phyloP scores from a whole-genome alignment of 2,113 vertebrate genomes.

The Bos taurus region DNA sequence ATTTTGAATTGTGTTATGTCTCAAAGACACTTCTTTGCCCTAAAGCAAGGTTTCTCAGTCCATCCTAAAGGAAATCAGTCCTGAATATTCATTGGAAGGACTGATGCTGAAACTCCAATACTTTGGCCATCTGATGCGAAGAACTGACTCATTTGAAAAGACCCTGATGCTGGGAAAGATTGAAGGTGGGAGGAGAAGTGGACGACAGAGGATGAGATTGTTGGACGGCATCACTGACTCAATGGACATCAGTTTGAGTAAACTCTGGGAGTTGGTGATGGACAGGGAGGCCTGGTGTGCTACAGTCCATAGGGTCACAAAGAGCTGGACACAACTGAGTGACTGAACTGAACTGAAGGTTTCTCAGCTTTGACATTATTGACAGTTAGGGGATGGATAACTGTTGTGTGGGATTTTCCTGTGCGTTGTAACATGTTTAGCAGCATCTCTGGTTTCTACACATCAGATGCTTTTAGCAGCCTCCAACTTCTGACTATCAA shows the following conservation, averaged over 20 bases:
- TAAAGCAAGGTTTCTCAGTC: not conserved
- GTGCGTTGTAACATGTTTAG: not conserved
- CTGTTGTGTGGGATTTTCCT: not conserved
- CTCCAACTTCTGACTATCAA: not conserved
- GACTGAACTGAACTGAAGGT: not conserved
- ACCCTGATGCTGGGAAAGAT: not conserved
- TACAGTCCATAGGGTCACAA: not conserved
- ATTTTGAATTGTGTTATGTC: constrained; percentile 11
- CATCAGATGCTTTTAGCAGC: not conserved
- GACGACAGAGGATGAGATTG: not conserved
- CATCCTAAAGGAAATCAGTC: not conserved
- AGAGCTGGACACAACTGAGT: not conserved
- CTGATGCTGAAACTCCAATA: not conserved
- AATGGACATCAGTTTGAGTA: not conserved
- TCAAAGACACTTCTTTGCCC: not conserved
- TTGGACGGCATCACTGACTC: not conserved
- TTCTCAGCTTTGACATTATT: not conserved
- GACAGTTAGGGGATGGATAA: not conserved
- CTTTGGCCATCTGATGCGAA: not conserved
- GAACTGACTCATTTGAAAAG: not conserved
- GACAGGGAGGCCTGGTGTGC: not conserved
- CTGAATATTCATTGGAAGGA: not conserved
- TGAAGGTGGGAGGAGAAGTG: not conserved
- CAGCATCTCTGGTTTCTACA: not conserved
- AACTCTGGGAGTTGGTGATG: not conserved